Conservation (phyloP, 2,113 vertebrate species). For the Axis porcinus region DNA sequence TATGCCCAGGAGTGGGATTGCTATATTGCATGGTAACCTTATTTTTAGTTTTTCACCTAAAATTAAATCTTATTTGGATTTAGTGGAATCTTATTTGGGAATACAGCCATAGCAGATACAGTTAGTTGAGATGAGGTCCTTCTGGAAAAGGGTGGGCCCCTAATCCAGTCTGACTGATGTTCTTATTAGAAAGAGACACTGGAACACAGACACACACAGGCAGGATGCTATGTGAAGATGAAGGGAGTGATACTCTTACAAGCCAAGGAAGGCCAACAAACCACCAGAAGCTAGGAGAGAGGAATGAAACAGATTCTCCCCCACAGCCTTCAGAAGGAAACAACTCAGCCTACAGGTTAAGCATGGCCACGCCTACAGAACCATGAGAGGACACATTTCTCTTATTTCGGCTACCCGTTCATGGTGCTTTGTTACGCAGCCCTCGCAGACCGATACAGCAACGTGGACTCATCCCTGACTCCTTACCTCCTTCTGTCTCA, state of each 20-base stretch:
- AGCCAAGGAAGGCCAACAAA: not conserved
- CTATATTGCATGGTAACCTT: not conserved
- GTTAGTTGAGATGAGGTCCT: not conserved
- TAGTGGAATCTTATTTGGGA: not conserved
- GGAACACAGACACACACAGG: not conserved
- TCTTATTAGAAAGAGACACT: not conserved
- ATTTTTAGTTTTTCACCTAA: not conserved
- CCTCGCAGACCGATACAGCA: not conserved
- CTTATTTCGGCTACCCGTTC: not conserved
- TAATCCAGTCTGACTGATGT: not conserved
- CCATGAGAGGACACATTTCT: accelerated
- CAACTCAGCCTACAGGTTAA: accelerated
- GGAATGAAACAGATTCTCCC: not conserved
- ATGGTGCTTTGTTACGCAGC: not conserved
- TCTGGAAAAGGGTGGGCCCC: not conserved
- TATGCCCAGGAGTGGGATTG: not conserved
- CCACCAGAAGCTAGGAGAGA: not conserved
- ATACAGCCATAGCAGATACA: not conserved
- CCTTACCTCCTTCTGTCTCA: not conserved
- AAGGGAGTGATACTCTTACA: not conserved
- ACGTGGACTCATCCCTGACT: not conserved
- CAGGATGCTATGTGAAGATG: too few relatives aligned
- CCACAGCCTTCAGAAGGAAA: not conserved
- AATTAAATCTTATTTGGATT: not conserved
- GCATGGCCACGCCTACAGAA: not conserved